Evolutionary conservation across 2,888 invertebrate genomes (phyloP), one percentile per base, ranked within the genome.

Genomic region (Trissonchulus latispiculum): DNA sequence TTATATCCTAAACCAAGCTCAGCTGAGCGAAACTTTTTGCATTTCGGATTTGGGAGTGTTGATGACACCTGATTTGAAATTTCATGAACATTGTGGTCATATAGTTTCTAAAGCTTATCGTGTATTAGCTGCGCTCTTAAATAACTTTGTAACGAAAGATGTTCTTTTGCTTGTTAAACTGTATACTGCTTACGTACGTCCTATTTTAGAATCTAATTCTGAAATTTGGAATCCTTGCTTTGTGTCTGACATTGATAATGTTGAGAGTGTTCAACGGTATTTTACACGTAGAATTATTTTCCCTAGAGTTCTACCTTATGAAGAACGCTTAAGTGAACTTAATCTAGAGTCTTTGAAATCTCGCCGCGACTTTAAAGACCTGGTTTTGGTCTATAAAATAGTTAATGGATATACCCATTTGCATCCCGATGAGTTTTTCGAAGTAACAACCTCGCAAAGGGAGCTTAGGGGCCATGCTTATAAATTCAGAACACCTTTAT

Each of bases 221-320:
- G 29, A 8, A 8, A 61, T 71, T 66, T 71, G 71, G 71, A 61
- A 36, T 71, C 71, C 71, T n/a, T 48, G 62, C 32, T 64, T n/a
- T 36, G 15, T n/a, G 8, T 28, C 29, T 28, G 66, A 71, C 36
- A 64, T 71, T 64, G 62, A 64, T n/a, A n/a, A 32, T 28, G 62
- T 71, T 28, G 71, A 71, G 36, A 71, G 62, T 61, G 59, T 71
- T 64, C 67, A 71, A 28, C 29, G 71, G 37, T 32, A 28, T 3
- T 71, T 71, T 71, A 71, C 71, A n/a, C n/a, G n/a, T n/a, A n/a
- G n/a, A n/a, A n/a, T n/a, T n/a, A n/a, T n/a, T n/a, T n/a, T n/a
- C n/a, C n/a, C n/a, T n/a, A n/a, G n/a, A n/a, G n/a, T n/a, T n/a
- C n/a, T n/a, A n/a, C n/a, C n/a, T n/a, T n/a, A n/a, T n/a, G n/a